phyloP scores from a whole-genome alignment of 2,888 invertebrate species.

The Drosophila antonietae region DNA sequence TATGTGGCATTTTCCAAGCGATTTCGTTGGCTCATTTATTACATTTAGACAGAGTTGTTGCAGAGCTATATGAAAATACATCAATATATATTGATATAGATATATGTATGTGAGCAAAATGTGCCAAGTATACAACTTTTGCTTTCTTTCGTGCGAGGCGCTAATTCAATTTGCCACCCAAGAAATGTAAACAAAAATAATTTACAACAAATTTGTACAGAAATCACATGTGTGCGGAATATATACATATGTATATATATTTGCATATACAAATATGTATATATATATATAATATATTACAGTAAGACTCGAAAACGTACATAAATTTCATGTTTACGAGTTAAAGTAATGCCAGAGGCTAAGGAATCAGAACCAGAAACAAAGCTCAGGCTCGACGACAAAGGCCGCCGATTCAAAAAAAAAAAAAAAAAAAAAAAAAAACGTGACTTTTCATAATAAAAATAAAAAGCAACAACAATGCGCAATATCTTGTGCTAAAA shows the following conservation, averaged over 20 bases:
- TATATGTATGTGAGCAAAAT: background rate
- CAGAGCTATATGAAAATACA: slow-evolving; percentile 2
- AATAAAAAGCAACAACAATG: slow-evolving; percentile 35
- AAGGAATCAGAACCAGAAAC: slow-evolving; percentile 19
- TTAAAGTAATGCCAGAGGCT: slow-evolving; percentile 30
- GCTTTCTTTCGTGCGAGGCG: slow-evolving; percentile 32
- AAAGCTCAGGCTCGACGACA: slow-evolving; percentile 26
- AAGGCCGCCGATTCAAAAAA: slow-evolving; percentile 26
- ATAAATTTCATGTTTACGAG: slow-evolving; percentile 56
- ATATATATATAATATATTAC: background rate
- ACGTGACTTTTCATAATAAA: slow-evolving; percentile 68
- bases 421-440: slow-evolving; percentile 57
- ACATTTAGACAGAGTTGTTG: slow-evolving; percentile 55
- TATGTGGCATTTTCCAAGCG: slow-evolving; percentile 77
- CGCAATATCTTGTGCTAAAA: slow-evolving; percentile 46
- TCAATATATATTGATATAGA: background rate
- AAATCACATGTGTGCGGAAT: background rate
- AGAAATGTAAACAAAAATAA: slow-evolving; percentile 35
- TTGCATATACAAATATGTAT: background rate
- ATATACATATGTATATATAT: background rate
- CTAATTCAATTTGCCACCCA: slow-evolving; percentile 37
- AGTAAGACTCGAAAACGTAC: slow-evolving; percentile 26
- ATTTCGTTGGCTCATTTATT: slow-evolving; percentile 71
- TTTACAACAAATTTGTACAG: slow-evolving; percentile 36
- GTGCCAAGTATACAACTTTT: slow-evolving; percentile 20